These are phyloP conservation scores for Bombus terrestris DNA, from an alignment of 1,140 invertebrate species.

Conservation along the genomic window DNA sequence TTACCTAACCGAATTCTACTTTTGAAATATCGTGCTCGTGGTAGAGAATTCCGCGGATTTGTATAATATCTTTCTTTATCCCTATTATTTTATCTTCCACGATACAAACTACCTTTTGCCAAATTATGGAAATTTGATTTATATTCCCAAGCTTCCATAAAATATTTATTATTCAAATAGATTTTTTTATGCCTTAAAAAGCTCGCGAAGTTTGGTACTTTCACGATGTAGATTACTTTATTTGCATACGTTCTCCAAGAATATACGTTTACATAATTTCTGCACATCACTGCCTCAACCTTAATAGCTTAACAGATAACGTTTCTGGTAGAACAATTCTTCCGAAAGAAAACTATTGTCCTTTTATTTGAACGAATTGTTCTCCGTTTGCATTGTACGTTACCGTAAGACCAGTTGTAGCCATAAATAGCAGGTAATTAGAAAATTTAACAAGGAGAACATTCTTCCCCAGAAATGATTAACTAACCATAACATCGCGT, in stretches of 20 bases:
- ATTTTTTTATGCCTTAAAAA: background rate
- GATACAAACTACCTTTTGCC: no score
- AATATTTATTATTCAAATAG: background rate
- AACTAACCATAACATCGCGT: background rate
- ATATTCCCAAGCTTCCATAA: background rate
- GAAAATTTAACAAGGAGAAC: background rate
- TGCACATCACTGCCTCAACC: background rate
- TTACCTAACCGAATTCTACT: no score
- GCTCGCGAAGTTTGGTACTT: background rate
- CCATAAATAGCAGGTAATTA: background rate
- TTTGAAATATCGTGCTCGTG: no score
- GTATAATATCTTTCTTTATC: no score
- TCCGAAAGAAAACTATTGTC: background rate
- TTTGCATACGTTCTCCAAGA: background rate
- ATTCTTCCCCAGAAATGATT: background rate
- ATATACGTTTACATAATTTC: background rate
- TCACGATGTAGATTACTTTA: background rate
- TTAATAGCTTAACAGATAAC: background rate
- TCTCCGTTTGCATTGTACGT: background rate
- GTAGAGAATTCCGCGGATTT: no score
- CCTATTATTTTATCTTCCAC: no score
- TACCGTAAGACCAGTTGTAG: background rate
- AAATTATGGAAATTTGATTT: background rate
- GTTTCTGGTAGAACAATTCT: background rate
- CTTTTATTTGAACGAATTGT: background rate